phyloP scores from a whole-genome alignment of 2,797 vertebrate species.

The Enteromius viviparus region DNA sequence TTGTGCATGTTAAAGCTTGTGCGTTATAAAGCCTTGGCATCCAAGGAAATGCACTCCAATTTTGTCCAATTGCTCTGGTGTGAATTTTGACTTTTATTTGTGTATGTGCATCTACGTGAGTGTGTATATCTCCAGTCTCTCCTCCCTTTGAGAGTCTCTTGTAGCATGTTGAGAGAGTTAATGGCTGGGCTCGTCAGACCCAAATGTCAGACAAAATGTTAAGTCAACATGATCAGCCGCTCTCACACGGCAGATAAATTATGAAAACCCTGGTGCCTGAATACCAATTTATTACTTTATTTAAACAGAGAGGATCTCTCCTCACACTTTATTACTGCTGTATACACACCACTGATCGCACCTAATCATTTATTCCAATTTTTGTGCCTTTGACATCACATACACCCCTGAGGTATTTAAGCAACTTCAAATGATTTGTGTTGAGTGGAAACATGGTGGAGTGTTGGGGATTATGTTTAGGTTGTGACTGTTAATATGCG shows the following conservation, averaged over 20 bases:
- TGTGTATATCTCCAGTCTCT: slow-evolving; percentile 49
- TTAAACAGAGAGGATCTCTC: slow-evolving; percentile 43
- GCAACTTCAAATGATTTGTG: slow-evolving; percentile 13
- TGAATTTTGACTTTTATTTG: slow-evolving; percentile 18
- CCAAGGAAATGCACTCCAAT: background rate
- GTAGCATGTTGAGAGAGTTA: slow-evolving; percentile 75
- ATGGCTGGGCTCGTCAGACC: slow-evolving; percentile 73
- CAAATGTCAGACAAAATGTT: slow-evolving; percentile 86
- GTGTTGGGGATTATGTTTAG: slow-evolving; percentile 3
- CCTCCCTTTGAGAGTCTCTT: slow-evolving; percentile 63
- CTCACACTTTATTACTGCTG: slow-evolving; percentile 44
- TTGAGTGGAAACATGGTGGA: slow-evolving; percentile 6
- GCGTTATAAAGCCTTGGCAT: background rate
- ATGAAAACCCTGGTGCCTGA: slow-evolving; percentile 73
- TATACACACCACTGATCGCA: slow-evolving; percentile 25
- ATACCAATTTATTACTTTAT: slow-evolving; percentile 64
- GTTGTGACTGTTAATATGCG: background rate
- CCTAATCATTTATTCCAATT: slow-evolving; percentile 24
- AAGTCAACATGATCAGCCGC: slow-evolving; percentile 80
- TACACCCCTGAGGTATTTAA: slow-evolving; percentile 19
- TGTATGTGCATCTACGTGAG: slow-evolving; percentile 26
- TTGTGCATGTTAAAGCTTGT: slow-evolving; percentile 20
- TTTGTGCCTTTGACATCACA: slow-evolving; percentile 28
- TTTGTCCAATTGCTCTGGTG: slow-evolving; percentile 26
- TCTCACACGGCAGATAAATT: slow-evolving; percentile 74